These are phyloP conservation scores for Cecidostiba fungosa DNA, from an alignment of 2,888 invertebrate species.

Conservation along the genomic window DNA sequence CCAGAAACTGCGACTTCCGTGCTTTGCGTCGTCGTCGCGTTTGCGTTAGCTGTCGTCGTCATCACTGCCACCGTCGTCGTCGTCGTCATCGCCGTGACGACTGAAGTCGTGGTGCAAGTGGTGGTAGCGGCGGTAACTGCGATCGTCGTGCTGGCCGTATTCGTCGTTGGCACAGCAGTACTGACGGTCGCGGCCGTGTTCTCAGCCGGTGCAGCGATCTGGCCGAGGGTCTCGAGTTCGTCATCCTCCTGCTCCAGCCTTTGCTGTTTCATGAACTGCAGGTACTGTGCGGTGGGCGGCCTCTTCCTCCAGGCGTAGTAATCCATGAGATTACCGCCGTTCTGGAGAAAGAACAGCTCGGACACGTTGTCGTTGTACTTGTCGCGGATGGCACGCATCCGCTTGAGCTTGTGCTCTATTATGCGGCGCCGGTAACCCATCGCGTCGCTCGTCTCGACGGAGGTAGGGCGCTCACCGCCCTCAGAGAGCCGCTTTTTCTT, in stretches of 20 bases:
- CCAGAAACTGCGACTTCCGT: slow-evolving; percentile 84
- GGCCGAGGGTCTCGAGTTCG: slow-evolving; percentile 29
- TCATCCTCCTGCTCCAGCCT: slow-evolving; percentile 49
- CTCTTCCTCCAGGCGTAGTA: slow-evolving; percentile 92
- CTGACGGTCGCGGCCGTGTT: slow-evolving; percentile 38
- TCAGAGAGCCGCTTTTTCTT: slow-evolving; percentile 81
- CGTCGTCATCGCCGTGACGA: slow-evolving; percentile 31
- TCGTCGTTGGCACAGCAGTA: background rate
- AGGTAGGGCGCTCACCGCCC: slow-evolving; percentile 75
- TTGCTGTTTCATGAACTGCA: slow-evolving; percentile 87
- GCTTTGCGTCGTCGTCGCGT: slow-evolving; percentile 74
- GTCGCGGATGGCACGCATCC: slow-evolving; percentile 86
- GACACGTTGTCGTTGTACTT: slow-evolving; percentile 90
- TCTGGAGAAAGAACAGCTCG: slow-evolving; percentile 93
- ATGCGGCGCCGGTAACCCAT: slow-evolving; percentile 84
- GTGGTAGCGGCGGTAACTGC: background rate
- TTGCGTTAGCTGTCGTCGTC: slow-evolving; percentile 63
- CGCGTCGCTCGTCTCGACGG: slow-evolving; percentile 80
- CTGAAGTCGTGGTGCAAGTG: background rate
- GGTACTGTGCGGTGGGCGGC: slow-evolving; percentile 88
- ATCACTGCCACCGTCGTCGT: slow-evolving; percentile 48
- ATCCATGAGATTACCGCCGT: slow-evolving; percentile 94
- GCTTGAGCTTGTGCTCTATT: slow-evolving; percentile 87
- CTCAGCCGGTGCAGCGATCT: slow-evolving; percentile 18
- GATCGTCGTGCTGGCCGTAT: background rate